phyloP scores from a whole-genome alignment of 2,113 vertebrate genomes.

The Chascanopsetta lugubris region DNA sequence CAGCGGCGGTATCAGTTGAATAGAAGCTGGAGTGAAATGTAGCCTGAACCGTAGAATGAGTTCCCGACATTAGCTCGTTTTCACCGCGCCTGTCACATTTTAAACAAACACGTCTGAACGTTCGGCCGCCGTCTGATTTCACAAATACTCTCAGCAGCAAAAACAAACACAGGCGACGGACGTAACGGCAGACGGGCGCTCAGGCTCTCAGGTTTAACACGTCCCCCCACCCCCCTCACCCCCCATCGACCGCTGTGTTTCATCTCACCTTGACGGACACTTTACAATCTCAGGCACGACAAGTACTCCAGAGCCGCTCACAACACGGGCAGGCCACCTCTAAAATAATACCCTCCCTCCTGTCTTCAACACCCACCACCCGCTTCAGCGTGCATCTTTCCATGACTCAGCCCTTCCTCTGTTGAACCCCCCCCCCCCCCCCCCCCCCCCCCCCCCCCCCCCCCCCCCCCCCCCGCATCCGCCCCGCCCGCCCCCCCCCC shows the following conservation, averaged over 20 bases:
- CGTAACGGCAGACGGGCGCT: too few relatives aligned
- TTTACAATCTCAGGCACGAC: slow-evolving; percentile 67
- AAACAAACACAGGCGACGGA: slow-evolving; percentile 12
- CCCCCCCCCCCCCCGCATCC: slow-evolving; percentile 40
- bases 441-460: slow-evolving; percentile 23
- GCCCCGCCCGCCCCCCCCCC: slow-evolving; percentile 26
- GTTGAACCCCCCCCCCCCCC: slow-evolving; percentile 53
- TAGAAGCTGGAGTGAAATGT: slow-evolving; percentile 13
- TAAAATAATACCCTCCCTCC: slow-evolving; percentile 62
- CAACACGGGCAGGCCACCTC: slow-evolving; percentile 59
- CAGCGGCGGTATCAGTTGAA: slow-evolving; percentile 8
- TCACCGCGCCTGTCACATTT: slow-evolving; percentile 20
- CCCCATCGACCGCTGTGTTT: slow-evolving; percentile 48
- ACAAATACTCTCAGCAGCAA: slow-evolving; percentile 14
- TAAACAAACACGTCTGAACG: slow-evolving; percentile 33
- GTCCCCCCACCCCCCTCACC: slow-evolving; percentile 47
- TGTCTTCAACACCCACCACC: slow-evolving; percentile 49
- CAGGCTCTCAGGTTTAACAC: slow-evolving; percentile 53
- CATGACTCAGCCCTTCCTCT: slow-evolving; percentile 73
- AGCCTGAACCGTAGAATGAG: slow-evolving; percentile 5
- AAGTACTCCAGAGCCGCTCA: slow-evolving; percentile 49
- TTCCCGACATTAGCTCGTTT: slow-evolving; percentile 25
- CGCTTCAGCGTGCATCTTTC: slow-evolving; percentile 59
- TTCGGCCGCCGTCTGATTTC: slow-evolving; percentile 21
- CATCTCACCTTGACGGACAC: slow-evolving; percentile 70